Percentiles rank a stretch among this genome's conserved stretches.
These are phyloP conservation scores for Drosophila mimetica DNA, from an alignment of 2,888 invertebrate genomes.

Conservation along the genomic window DNA sequence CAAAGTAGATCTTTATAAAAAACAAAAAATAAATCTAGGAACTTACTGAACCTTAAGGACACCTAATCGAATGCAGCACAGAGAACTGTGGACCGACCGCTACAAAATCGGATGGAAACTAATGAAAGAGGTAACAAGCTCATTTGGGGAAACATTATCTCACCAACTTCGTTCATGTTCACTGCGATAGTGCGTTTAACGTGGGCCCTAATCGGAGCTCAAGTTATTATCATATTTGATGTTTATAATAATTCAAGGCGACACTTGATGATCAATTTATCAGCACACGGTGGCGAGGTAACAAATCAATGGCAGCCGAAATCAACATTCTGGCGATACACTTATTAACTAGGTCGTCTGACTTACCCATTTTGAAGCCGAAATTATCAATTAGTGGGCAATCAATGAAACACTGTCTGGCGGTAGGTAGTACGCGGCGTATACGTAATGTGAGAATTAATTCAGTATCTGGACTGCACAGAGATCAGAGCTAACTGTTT, in stretches of 20 bases:
- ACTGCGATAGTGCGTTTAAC: constrained; percentile 19
- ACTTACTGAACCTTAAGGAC: background rate
- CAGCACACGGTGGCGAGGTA: constrained; percentile 3
- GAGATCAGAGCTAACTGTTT: constrained; percentile 44
- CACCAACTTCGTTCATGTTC: constrained; percentile 8
- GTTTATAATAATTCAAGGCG: constrained; percentile 44
- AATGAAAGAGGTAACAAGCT: background rate
- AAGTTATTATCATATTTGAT: constrained; percentile 36
- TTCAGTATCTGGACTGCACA: background rate
- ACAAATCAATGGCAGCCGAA: constrained; percentile 9
- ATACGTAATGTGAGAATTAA: constrained; percentile 20
- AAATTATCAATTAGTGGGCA: constrained; percentile 36
- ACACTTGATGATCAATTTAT: constrained; percentile 38
- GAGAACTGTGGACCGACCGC: constrained; percentile 2
- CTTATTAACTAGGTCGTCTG: constrained; percentile 24
- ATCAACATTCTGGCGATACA: background rate
- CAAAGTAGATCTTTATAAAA: too few relatives aligned
- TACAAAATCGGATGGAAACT: background rate
- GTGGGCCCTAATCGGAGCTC: constrained; percentile 14
- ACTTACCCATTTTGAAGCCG: constrained; percentile 67
- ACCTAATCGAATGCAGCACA: background rate
- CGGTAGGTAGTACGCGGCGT: constrained; percentile 13
- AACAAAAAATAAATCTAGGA: too few relatives aligned
- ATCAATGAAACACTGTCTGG: constrained; percentile 24
- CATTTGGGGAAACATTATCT: constrained; percentile 4